These are phyloP conservation scores for Crotalus horridus DNA, from an alignment of 2,113 vertebrate genomes.

Conservation along the genomic window DNA sequence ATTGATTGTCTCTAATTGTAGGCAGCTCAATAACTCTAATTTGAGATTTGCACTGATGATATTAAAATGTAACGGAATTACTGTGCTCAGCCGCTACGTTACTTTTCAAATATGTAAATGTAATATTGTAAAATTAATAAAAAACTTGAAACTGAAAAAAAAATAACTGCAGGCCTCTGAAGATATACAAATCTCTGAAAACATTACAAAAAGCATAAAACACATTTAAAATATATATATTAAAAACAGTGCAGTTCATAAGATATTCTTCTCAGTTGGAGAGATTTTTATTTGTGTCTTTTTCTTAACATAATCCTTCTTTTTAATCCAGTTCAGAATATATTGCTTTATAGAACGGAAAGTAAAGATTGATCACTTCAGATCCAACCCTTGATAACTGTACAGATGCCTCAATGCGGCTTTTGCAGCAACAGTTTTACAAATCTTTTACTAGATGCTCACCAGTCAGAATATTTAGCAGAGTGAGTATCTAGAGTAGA, in stretches of 20 bases:
- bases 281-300: background rate
- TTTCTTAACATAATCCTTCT: background rate
- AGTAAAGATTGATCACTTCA: background rate
- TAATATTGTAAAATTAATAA: no score
- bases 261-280: background rate
- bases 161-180: background rate
- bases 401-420: background rate
- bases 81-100: no score
- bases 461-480: background rate
- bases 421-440: background rate
- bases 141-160: no score
- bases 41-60: no score
- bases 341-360: background rate
- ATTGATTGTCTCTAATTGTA: background rate
- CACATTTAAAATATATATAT: background rate
- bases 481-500: background rate
- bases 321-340: background rate
- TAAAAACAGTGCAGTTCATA: background rate
- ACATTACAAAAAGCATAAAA: background rate
- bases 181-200: background rate
- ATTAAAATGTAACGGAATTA: no score
- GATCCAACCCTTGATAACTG: background rate
- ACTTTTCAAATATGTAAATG: no score
- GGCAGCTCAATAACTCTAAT: background rate
- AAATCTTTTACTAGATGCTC: background rate